Percentiles rank a stretch among this genome's conserved stretches.
phyloP scores from a whole-genome alignment of 2,797 vertebrate genomes.

The Mycteria americana region DNA sequence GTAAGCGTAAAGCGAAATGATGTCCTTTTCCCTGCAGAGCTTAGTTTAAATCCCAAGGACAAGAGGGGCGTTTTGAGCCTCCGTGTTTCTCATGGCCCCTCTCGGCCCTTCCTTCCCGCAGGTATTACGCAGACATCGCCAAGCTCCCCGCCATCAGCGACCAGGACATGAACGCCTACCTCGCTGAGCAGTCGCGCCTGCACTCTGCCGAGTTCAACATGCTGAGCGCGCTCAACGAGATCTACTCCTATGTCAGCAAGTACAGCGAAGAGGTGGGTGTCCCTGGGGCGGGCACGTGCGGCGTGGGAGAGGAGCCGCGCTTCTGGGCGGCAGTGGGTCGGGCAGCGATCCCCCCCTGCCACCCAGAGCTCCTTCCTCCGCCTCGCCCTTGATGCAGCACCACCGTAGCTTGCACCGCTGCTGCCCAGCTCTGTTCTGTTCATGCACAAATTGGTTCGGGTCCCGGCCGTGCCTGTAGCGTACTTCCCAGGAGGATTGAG shows the following conservation, averaged over 20 bases:
- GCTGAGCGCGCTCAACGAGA: slow-evolving; percentile 96
- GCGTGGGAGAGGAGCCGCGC: fast-evolving
- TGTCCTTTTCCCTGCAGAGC: neutral
- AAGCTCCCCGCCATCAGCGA: slow-evolving; percentile 96
- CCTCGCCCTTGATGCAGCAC: fast-evolving
- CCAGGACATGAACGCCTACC: slow-evolving; percentile 99
- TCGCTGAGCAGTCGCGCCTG: slow-evolving; percentile 95
- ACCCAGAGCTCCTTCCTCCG: neutral
- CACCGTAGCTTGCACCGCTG: fast-evolving
- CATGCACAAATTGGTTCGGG: fast-evolving
- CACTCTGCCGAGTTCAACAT: slow-evolving; percentile 96
- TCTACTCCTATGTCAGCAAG: slow-evolving; percentile 98
- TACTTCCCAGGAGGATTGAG: neutral
- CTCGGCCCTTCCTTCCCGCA: slow-evolving; percentile 40
- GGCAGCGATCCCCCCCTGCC: neutral
- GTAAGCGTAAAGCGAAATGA: neutral
- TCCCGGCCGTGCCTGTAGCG: fast-evolving
- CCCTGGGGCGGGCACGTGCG: fast-evolving
- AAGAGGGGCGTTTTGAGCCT: fast-evolving
- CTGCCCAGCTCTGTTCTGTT: neutral
- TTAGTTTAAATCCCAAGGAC: neutral
- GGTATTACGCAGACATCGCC: slow-evolving; percentile 98
- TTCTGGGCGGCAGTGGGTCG: fast-evolving
- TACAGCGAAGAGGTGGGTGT: slow-evolving; percentile 94
- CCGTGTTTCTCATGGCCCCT: neutral